Evolutionary conservation across 2,113 vertebrate species (phyloP).

Genomic region (Oreocharis arfaki): DNA sequence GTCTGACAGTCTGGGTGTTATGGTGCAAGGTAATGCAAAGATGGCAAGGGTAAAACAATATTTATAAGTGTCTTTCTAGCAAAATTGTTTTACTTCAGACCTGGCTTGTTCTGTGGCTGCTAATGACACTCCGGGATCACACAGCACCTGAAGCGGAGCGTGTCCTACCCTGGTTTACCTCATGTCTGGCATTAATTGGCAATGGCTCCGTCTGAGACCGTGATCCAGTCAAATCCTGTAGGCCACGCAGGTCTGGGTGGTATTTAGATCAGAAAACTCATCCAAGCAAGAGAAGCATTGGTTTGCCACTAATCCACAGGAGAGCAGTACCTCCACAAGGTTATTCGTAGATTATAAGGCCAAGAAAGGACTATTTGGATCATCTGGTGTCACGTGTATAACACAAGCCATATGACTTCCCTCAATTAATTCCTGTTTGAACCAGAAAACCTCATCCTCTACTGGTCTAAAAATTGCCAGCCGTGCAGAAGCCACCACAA

Average conservation of each 20-base stretch:
- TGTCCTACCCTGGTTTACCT: not conserved
- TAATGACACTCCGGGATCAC: not conserved
- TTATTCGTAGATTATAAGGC: conserved; percentile 66
- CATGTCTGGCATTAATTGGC: conserved; percentile 42
- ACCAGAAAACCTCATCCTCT: conserved; percentile 53
- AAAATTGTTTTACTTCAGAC: not conserved
- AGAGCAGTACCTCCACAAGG: conserved; percentile 42
- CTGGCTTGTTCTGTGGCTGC: not conserved
- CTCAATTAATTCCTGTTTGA: conserved; percentile 54
- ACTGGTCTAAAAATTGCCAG: not conserved
- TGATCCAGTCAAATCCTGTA: conserved; percentile 61
- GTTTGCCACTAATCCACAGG: conserved; percentile 48
- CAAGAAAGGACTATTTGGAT: conserved; percentile 65
- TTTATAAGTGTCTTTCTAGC: not conserved
- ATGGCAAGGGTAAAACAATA: not conserved
- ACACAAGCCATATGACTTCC: conserved; percentile 41
- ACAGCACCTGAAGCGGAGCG: not conserved
- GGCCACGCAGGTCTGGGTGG: conserved; percentile 31
- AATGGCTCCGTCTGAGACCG: conserved; percentile 34
- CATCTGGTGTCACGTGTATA: conserved; percentile 58
- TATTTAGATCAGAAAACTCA: conserved; percentile 61
- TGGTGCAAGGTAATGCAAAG: not conserved
- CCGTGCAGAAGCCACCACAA: not conserved
- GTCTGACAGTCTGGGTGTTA: not conserved
- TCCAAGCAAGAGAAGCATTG: conserved; percentile 45